Percentiles rank a stretch among this genome's conserved stretches.
phyloP scores from a whole-genome alignment of 2,113 vertebrate genomes.

The Nesospiza acunhae region DNA sequence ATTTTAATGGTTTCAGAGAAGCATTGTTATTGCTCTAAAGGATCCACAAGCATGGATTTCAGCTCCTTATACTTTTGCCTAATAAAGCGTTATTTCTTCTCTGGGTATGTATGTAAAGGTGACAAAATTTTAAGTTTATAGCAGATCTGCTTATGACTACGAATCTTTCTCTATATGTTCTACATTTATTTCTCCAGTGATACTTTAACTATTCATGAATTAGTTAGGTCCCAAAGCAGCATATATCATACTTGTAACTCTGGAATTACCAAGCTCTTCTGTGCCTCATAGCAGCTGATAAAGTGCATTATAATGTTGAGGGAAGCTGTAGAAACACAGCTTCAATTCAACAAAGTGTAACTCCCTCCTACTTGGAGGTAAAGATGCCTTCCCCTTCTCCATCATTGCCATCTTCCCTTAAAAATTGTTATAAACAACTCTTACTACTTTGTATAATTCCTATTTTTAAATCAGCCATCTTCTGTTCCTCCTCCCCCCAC shows the following conservation, averaged over 20 bases:
- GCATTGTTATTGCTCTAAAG: not conserved
- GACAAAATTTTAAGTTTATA: not conserved
- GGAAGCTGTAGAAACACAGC: not conserved
- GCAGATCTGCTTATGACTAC: not conserved
- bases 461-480: conserved; percentile 41
- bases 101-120: not conserved
- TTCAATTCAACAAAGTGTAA: not conserved
- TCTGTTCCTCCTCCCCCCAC: not conserved
- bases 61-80: not conserved
- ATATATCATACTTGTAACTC: not conserved
- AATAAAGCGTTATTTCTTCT: not conserved
- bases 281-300: not conserved
- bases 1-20: not conserved
- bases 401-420: not conserved
- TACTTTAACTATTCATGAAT: not conserved
- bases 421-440: not conserved
- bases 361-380: not conserved
- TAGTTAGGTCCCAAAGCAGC: not conserved
- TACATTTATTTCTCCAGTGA: not conserved
- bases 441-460: conserved; percentile 12
- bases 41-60: not conserved
- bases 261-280: not conserved
- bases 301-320: not conserved
- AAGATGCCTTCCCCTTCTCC: not conserved
- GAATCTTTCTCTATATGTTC: not conserved